Base-by-base conservation (phyloP, 2,888 invertebrate species). In the Melanostoma scalare region DNA sequence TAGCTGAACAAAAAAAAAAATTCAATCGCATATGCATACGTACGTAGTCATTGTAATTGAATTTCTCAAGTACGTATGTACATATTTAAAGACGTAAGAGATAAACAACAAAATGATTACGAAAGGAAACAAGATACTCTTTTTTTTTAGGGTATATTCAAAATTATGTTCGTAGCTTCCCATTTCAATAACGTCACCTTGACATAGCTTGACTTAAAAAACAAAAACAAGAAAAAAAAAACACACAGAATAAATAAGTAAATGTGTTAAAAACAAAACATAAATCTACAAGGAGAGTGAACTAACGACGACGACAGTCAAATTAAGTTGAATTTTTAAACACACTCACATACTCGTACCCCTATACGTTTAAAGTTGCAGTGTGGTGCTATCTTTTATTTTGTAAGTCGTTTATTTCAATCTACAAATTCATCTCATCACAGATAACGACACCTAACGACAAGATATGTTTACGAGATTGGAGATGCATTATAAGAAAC, bases 121-220 rank as follows among this genome's bases (percentile, higher is more conserved):
- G 38, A 63, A 50, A 50, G 38, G 48, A 50, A 63, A 50, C 50
- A 63, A 50, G 31, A 50, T 48, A 48, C 20, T 20, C 20, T 20
- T 20, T 20, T 20, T 20, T 20, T 20, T 20, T 20, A 20, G 20
- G 20, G 20, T 20, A 20, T 20, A 20, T 20, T 20, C 20, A 20
- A 20, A 20, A 48, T 63, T 48, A 50, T 63, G 38, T 63, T 50
- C 48, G 31, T 63, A 6, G n/a, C 48, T 38, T 30, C 61, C 55
- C 42, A 80, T 81, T 76, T 76, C 31, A 76, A 81, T 81, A 76
- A 72, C 76, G 60, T 76, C 76, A 76, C 81, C 81, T 81, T 81
- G 81, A 72, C 81, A 81, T 76, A 76, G 65, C 81, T 72, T 60
- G n/a, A 50, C 52, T 75, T 30, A 50, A 55, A 48, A 53, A 65